phyloP scores from a whole-genome alignment of 1,140 invertebrate genomes.

The Leptinotarsa texana region DNA sequence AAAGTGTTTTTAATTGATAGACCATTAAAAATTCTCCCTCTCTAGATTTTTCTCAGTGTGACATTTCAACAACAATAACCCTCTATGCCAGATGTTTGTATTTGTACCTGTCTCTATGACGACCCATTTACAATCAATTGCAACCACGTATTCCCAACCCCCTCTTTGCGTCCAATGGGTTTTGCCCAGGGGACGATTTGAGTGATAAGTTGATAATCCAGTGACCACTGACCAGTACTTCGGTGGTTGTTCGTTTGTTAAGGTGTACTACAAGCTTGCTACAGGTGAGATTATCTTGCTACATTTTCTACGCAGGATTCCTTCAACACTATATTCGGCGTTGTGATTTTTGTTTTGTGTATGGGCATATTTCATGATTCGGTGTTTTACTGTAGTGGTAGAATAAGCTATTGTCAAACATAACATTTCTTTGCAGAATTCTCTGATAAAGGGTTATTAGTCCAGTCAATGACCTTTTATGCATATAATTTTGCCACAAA shows the following conservation, averaged over 20 bases:
- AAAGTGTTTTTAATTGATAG: too few relatives aligned
- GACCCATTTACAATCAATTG: constrained; percentile 52
- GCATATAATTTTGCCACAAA: too few relatives aligned
- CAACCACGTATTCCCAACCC: constrained; percentile 46
- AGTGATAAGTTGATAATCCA: constrained; percentile 49
- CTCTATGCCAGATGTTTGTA: constrained; percentile 45
- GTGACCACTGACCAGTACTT: constrained; percentile 50
- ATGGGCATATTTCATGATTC: too few relatives aligned
- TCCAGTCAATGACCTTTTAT: too few relatives aligned
- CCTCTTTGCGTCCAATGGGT: constrained; percentile 41
- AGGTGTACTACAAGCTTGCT: constrained; percentile 16
- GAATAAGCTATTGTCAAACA: too few relatives aligned
- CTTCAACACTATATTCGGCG: too few relatives aligned
- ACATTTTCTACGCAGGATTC: too few relatives aligned
- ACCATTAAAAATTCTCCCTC: too few relatives aligned
- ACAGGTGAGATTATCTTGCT: background rate
- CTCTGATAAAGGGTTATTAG: too few relatives aligned
- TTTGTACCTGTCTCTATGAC: constrained; percentile 49
- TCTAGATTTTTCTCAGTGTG: background rate
- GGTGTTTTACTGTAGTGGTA: too few relatives aligned
- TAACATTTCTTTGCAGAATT: too few relatives aligned
- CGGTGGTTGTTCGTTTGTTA: constrained; percentile 41
- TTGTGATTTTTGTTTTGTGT: too few relatives aligned
- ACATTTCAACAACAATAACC: background rate
- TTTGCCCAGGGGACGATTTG: constrained; percentile 44